These are phyloP conservation scores for Euzophera pinguis DNA, from an alignment of 2,888 invertebrate genomes.

Conservation along the genomic window DNA sequence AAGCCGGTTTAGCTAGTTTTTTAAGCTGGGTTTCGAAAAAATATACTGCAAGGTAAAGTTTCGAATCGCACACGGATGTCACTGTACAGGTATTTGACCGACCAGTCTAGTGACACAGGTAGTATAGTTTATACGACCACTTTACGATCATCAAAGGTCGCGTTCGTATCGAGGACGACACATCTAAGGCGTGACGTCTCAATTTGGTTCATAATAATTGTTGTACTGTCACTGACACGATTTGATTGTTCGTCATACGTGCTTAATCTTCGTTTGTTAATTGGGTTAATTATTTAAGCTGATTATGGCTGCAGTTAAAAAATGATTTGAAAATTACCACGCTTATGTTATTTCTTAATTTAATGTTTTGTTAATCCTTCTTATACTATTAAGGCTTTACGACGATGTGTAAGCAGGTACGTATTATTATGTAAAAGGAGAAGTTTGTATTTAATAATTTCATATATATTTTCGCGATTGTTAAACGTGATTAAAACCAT, in stretches of 20 bases:
- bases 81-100: not conserved
- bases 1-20: no score
- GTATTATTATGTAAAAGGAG: no score
- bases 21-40: no score
- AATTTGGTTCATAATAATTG: slow-evolving; percentile 5
- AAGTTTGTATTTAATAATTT: no score
- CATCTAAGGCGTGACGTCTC: slow-evolving; percentile 5
- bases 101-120: not conserved
- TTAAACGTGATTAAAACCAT: no score
- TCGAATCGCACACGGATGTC: not conserved
- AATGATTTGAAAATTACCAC: not conserved
- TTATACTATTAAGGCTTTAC: no score
- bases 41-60: not conserved
- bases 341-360: not conserved
- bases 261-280: slow-evolving; percentile 3
- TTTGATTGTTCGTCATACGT: not conserved
- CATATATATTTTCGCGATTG: no score
- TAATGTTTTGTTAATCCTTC: not conserved
- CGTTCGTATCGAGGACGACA: not conserved
- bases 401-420: no score
- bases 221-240: slow-evolving; percentile 8
- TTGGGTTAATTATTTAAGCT: slow-evolving; percentile 7
- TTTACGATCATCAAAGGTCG: not conserved
- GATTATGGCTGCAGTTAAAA: slow-evolving; percentile 4
- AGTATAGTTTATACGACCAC: not conserved